Evolutionary conservation across 2,797 vertebrate genomes (phyloP).

Genomic region (Anguilla megastoma): DNA sequence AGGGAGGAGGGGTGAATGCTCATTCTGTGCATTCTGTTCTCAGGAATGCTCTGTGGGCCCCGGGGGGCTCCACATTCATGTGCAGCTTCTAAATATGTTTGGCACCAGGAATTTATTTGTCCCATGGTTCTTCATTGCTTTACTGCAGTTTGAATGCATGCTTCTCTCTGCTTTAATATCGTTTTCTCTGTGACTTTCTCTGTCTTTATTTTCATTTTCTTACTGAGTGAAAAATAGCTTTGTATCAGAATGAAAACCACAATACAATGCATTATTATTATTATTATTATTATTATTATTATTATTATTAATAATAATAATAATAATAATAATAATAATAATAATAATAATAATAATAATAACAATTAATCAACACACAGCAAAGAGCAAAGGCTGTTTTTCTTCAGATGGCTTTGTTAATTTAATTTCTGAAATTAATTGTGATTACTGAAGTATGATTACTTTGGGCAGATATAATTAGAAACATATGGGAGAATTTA

Average conservation of each 20-base stretch:
- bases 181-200: too few relatives aligned
- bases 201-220: neutral
- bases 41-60: neutral
- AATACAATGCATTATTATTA: too few relatives aligned
- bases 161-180: too few relatives aligned
- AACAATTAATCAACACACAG: neutral
- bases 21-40: neutral
- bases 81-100: neutral
- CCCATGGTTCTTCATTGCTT: neutral
- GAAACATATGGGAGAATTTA: slow-evolving; percentile 9
- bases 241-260: too few relatives aligned
- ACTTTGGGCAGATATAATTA: neutral
- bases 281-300: neutral
- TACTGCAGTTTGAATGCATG: too few relatives aligned
- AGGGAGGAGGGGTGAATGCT: neutral
- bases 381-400: neutral
- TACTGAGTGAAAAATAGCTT: neutral
- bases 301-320: neutral
- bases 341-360: neutral
- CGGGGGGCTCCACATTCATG: neutral
- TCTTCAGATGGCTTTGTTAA: neutral
- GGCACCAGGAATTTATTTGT: neutral
- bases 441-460: neutral
- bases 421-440: neutral
- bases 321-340: neutral